Evolutionary conservation across 1,140 invertebrate genomes (phyloP).

Genomic region (Zaprionus tsacasi): DNA sequence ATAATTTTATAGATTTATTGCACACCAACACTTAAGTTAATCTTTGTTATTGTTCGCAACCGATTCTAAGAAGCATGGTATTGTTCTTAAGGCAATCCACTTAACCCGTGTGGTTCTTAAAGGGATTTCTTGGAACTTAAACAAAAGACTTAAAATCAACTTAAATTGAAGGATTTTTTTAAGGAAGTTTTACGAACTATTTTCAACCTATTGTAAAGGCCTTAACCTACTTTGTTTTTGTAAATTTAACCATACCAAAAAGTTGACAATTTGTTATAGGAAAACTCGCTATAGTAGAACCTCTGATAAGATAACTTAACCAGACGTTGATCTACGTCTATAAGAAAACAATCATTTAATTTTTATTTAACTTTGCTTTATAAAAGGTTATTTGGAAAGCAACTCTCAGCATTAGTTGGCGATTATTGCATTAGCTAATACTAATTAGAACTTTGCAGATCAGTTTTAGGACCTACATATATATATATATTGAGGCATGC

Average conservation of each 20-base stretch:
- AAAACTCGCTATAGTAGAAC: background rate
- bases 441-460: slow-evolving; percentile 21
- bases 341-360: background rate
- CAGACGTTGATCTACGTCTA: background rate
- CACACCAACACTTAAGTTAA: slow-evolving; percentile 19
- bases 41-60: slow-evolving; percentile 36
- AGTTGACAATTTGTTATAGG: background rate
- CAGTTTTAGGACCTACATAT: slow-evolving; percentile 13
- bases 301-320: slow-evolving; percentile 33
- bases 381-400: background rate
- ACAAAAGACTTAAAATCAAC: background rate
- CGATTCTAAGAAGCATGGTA: slow-evolving; percentile 21
- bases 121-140: background rate
- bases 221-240: background rate
- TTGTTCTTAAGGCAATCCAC: background rate
- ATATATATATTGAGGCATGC: background rate
- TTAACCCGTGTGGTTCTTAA: background rate
- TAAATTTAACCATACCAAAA: background rate
- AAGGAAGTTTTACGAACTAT: background rate
- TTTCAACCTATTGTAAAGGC: background rate
- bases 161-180: background rate
- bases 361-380: background rate
- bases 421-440: background rate
- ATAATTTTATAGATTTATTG: slow-evolving; percentile 5
- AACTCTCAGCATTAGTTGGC: slow-evolving; percentile 37